These are phyloP conservation scores for Tokudaia muenninki DNA, from an alignment of 2,797 vertebrate species.

Conservation along the genomic window DNA sequence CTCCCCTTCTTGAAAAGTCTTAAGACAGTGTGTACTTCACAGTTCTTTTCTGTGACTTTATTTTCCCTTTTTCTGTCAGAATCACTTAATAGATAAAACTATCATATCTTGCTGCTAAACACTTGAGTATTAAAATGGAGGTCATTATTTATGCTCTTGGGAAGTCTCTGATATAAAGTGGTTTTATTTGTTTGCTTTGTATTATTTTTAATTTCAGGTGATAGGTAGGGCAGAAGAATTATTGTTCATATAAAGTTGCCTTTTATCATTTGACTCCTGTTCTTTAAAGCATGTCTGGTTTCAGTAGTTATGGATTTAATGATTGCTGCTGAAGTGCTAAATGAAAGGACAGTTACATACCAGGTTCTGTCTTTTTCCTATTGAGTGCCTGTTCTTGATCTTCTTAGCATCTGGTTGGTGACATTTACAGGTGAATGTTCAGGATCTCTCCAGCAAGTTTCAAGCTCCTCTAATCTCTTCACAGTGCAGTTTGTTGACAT, in stretches of 20 bases:
- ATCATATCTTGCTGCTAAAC: background rate
- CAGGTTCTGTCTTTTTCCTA: background rate
- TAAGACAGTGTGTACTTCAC: background rate
- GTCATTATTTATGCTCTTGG: background rate
- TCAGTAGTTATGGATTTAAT: background rate
- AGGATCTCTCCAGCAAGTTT: background rate
- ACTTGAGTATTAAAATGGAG: background rate
- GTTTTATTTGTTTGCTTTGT: background rate
- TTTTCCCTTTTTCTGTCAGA: background rate
- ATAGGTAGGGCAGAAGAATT: background rate
- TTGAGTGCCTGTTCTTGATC: background rate
- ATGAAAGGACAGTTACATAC: background rate
- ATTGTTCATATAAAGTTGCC: background rate
- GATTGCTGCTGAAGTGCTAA: background rate
- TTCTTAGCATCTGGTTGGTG: background rate
- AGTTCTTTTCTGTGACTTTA: background rate
- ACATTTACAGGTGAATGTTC: background rate
- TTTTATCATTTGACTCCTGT: background rate
- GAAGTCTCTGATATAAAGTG: background rate
- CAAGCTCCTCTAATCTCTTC: constrained; percentile 26
- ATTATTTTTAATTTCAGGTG: background rate
- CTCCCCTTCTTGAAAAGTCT: background rate
- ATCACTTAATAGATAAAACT: background rate
- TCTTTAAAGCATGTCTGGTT: background rate
- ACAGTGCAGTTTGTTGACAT: background rate